phyloP scores from a whole-genome alignment of 1,140 invertebrate genomes.

The Campoletis sonorensis region DNA sequence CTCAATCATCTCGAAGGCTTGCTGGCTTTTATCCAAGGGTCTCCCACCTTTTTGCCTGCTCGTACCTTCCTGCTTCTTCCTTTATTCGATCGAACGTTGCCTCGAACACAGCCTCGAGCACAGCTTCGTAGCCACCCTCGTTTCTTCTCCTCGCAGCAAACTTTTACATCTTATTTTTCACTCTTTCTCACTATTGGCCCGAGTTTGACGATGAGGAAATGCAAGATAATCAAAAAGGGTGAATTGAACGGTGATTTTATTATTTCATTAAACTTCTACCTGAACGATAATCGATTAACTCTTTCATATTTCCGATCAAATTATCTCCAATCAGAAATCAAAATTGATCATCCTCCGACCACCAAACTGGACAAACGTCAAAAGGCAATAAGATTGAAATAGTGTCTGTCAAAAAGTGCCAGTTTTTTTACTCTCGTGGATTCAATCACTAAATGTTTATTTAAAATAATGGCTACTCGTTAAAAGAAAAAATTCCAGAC shows the following conservation, averaged over 20 bases:
- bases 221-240: not conserved
- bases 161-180: not conserved
- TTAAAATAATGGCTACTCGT: too few relatives aligned
- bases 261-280: not conserved
- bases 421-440: too few relatives aligned
- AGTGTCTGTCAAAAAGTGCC: not conserved
- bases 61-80: not conserved
- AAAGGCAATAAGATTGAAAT: not conserved
- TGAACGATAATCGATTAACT: not conserved
- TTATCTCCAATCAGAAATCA: not conserved
- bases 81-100: conserved; percentile 9
- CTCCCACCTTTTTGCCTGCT: not conserved
- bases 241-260: not conserved
- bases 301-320: not conserved
- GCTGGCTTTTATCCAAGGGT: conserved; percentile 33
- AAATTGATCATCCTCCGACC: not conserved
- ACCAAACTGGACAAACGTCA: not conserved
- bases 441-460: too few relatives aligned
- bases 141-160: not conserved
- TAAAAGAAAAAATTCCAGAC: too few relatives aligned
- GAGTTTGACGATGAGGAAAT: conserved; percentile 1
- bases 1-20: conserved; percentile 29
- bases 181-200: not conserved
- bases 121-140: not conserved
- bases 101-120: not conserved